phyloP scores from a whole-genome alignment of 2,888 invertebrate genomes.

The Tachina fera region DNA sequence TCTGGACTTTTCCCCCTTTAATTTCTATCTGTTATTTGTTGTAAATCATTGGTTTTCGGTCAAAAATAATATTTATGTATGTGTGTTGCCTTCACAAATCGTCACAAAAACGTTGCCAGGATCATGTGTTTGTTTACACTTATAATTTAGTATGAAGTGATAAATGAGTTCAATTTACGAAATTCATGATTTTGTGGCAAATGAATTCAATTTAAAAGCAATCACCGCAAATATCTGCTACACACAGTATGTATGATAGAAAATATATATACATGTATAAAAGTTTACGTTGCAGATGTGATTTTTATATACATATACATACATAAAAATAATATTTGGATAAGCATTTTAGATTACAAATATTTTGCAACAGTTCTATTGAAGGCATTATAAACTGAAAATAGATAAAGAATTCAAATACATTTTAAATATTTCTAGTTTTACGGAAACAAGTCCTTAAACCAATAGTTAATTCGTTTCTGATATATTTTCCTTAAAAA shows the following conservation, averaged over 20 bases:
- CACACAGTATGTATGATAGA: background rate
- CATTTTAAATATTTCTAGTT: too few species aligned
- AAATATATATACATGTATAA: too few species aligned
- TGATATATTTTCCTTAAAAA: too few species aligned
- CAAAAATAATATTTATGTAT: background rate
- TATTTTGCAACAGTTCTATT: too few species aligned
- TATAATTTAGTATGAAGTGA: constrained; percentile 39
- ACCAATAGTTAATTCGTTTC: too few species aligned
- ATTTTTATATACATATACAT: too few species aligned
- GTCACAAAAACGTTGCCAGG: background rate
- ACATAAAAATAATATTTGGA: too few species aligned
- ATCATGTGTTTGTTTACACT: background rate
- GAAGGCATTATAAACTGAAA: too few species aligned
- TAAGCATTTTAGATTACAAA: too few species aligned
- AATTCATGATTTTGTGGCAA: constrained; percentile 62
- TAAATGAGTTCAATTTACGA: constrained; percentile 56
- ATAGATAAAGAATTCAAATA: too few species aligned
- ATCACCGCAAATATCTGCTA: constrained; percentile 15
- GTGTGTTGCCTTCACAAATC: background rate
- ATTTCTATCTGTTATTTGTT: background rate
- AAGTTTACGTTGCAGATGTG: too few species aligned
- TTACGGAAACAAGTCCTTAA: too few species aligned
- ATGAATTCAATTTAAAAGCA: constrained; percentile 55
- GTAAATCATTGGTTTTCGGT: background rate
- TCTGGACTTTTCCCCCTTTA: background rate